Evolutionary conservation across 1,140 invertebrate genomes (phyloP).

Genomic region (Eupeodes corollae): DNA sequence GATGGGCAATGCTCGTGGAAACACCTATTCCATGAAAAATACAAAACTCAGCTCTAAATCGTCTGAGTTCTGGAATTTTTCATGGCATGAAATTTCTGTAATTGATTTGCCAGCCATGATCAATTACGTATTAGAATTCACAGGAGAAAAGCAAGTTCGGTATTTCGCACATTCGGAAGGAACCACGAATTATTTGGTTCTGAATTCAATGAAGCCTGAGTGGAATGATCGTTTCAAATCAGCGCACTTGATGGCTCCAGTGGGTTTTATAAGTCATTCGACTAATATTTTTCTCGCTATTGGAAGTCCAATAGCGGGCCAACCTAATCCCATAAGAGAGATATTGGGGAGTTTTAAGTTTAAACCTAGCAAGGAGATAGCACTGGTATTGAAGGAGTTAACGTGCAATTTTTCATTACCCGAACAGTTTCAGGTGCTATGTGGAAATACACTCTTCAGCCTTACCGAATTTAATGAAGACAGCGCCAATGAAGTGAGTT

Average conservation of each 20-base stretch:
- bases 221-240: slow-evolving; percentile 45
- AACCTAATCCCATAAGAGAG: slow-evolving; percentile 31
- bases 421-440: slow-evolving; percentile 40
- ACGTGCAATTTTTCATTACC: slow-evolving; percentile 37
- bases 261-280: slow-evolving; percentile 39
- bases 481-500: slow-evolving; percentile 21
- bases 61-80: slow-evolving; percentile 42
- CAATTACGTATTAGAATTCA: slow-evolving; percentile 47
- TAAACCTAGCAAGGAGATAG: slow-evolving; percentile 36
- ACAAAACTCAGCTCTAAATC: slow-evolving; percentile 37
- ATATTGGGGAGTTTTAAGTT: slow-evolving; percentile 44
- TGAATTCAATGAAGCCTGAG: slow-evolving; percentile 40
- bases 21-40: slow-evolving; percentile 54
- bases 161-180: slow-evolving; percentile 59
- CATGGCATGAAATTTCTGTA: slow-evolving; percentile 60
- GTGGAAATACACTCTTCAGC: slow-evolving; percentile 44
- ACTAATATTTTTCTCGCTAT: slow-evolving; percentile 29
- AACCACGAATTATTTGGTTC: slow-evolving; percentile 43
- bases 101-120: slow-evolving; percentile 69
- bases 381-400: slow-evolving; percentile 36
- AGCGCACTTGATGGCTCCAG: slow-evolving; percentile 45
- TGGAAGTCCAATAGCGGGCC: slow-evolving; percentile 33
- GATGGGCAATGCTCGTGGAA: slow-evolving; percentile 61
- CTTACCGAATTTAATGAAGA: slow-evolving; percentile 40
- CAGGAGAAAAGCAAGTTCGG: slow-evolving; percentile 37